Conservation (phyloP, 2,888 invertebrate genomes). For the Coenonympha glycerion region DNA sequence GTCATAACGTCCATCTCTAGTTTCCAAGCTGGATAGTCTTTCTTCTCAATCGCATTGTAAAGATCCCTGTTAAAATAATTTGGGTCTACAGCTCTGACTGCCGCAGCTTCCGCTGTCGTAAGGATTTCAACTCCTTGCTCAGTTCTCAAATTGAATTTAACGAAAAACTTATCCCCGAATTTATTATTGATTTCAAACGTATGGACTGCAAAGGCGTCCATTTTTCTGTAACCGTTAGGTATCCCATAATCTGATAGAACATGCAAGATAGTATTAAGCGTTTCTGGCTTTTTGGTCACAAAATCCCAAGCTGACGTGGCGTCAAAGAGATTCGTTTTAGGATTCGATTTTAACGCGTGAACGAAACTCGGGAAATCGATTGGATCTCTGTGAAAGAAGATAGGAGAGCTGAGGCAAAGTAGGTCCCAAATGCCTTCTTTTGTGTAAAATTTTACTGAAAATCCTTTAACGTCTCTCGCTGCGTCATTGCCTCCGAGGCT, state of each 20-base stretch:
- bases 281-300: constrained; percentile 85
- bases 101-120: constrained; percentile 75
- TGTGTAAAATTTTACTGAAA: constrained; percentile 92
- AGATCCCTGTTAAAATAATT: constrained; percentile 90
- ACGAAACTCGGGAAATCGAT: constrained; percentile 88
- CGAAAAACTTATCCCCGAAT: constrained; percentile 81
- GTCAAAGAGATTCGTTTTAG: constrained; percentile 87
- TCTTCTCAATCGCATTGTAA: constrained; percentile 88
- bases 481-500: constrained; percentile 90
- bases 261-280: constrained; percentile 84
- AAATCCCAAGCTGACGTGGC: constrained; percentile 93
- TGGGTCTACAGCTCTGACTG: constrained; percentile 82
- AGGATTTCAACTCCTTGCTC: constrained; percentile 89
- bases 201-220: constrained; percentile 94
- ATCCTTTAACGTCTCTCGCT: constrained; percentile 87
- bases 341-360: constrained; percentile 94
- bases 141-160: constrained; percentile 93
- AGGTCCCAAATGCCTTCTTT: constrained; percentile 92
- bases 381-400: constrained; percentile 91
- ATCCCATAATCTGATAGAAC: constrained; percentile 90
- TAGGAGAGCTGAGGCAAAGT: constrained; percentile 88
- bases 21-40: constrained; percentile 61
- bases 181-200: constrained; percentile 90
- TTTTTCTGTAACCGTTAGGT: constrained; percentile 90
- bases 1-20: constrained; percentile 53